Base-by-base conservation (phyloP, 2,113 vertebrate species). In the Anthoscopus minutus region DNA sequence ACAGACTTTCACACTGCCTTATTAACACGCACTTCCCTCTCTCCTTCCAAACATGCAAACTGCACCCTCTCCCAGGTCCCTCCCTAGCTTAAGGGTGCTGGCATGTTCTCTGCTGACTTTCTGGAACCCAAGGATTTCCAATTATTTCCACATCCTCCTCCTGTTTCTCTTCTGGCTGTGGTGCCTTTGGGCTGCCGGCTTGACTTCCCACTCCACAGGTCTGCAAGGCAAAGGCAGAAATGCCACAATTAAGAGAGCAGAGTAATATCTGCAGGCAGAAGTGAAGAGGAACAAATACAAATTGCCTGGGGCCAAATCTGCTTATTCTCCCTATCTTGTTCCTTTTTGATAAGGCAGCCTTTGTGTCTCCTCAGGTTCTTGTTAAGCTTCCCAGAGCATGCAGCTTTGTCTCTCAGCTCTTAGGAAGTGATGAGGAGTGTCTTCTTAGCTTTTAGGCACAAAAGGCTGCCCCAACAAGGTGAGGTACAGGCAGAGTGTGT, bases 21-120 rank as follows among this genome's bases (percentile, higher is more conserved):
- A 84, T 92, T 92, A 96, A 88, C 28, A 2, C 7, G 1, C 44
- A 72, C 77, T 96, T 95, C 93, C 92, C 86, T 89, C 86, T 85
- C 89, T 91, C 77, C 89, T 87, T 94, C 81, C 93, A 94, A 93
- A 84, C 86, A 92, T 92, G 92, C 73, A 94, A 97, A 93, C 94
- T 95, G 93, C 62, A 57, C 94, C 73, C 91, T 92, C 91, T 93
- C 89, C 81, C 84, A 95, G 91, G 91, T 86, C 89, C 95, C 95
- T 95, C 96, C 95, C 94, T 97, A 96, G 94, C 94, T 97, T 84
- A 93, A 95, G 96, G 95, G 96, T 58, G 77, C 95, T 96, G 95
- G 95, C 95, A 64, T 87, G 73, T 40, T 84, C 91, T 81, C 77
- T 89, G 57, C 93, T 95, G 94, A 89, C 95, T 96, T 96, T 93